Conservation (phyloP, 2,888 invertebrate species). For the Pachycephus smyrnensis region DNA sequence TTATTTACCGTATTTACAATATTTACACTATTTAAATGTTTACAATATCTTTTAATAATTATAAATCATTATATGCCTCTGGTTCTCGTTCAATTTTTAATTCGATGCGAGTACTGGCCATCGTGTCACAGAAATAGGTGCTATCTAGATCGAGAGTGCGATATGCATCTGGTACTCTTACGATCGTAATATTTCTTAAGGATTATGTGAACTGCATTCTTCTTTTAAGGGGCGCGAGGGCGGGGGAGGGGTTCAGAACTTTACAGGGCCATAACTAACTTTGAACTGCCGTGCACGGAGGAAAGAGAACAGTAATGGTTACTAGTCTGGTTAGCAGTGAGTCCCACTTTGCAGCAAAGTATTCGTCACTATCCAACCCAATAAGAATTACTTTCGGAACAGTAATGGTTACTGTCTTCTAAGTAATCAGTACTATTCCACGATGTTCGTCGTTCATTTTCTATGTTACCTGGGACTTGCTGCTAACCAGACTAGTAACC, state of each 20-base stretch:
- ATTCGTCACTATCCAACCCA: no score
- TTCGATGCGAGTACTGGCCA: neutral
- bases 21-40: neutral
- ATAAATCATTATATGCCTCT: neutral
- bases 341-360: no score
- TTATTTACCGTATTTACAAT: neutral
- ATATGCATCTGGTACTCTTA: neutral
- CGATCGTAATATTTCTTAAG: neutral
- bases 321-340: no score
- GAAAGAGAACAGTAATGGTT: no score
- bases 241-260: neutral
- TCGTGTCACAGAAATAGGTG: neutral
- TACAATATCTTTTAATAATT: neutral
- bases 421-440: no score
- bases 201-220: neutral
- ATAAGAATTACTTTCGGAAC: no score
- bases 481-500: no score
- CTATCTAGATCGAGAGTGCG: neutral
- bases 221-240: neutral
- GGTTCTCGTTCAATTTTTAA: neutral
- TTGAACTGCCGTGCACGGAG: neutral
- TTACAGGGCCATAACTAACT: neutral
- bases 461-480: no score
- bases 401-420: no score
- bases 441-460: no score